Percentiles rank a stretch among this genome's conserved stretches.
These are phyloP conservation scores for Lycaena phlaeas DNA, from an alignment of 2,888 invertebrate genomes.

Conservation along the genomic window DNA sequence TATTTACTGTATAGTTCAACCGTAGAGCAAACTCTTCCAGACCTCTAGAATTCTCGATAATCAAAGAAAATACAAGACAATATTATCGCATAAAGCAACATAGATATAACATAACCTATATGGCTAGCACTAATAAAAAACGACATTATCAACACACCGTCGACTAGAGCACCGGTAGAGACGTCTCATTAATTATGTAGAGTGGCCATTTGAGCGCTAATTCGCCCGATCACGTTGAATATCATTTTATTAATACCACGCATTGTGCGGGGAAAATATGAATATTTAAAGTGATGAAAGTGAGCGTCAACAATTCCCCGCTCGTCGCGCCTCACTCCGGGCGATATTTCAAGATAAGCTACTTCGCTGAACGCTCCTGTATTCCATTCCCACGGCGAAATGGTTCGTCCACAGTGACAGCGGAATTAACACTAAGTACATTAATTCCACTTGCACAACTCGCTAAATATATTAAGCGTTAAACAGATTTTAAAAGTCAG, in stretches of 20 bases:
- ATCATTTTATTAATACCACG: neutral
- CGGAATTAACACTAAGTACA: constrained; percentile 6
- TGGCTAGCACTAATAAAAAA: too few relatives aligned
- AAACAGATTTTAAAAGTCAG: too few relatives aligned
- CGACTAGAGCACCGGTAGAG: neutral
- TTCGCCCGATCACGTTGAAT: neutral
- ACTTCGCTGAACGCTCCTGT: constrained; percentile 35
- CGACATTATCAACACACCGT: too few relatives aligned
- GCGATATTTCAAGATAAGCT: constrained; percentile 61
- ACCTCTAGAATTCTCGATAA: too few relatives aligned
- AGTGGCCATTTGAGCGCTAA: neutral
- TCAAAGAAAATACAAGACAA: too few relatives aligned
- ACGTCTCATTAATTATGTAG: neutral
- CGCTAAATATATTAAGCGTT: too few relatives aligned
- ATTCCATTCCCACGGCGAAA: constrained; percentile 41
- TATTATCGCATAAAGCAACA: too few relatives aligned
- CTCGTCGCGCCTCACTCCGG: constrained; percentile 21
- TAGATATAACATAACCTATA: too few relatives aligned
- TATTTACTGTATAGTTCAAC: too few relatives aligned
- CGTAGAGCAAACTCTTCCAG: too few relatives aligned
- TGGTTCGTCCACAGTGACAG: constrained; percentile 12
- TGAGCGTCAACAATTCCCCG: constrained; percentile 38
- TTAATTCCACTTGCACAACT: neutral
- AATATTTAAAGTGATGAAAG: constrained; percentile 22
- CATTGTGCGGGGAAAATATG: neutral